Conservation (phyloP, 2,888 invertebrate species). For the Andrena fulva region DNA sequence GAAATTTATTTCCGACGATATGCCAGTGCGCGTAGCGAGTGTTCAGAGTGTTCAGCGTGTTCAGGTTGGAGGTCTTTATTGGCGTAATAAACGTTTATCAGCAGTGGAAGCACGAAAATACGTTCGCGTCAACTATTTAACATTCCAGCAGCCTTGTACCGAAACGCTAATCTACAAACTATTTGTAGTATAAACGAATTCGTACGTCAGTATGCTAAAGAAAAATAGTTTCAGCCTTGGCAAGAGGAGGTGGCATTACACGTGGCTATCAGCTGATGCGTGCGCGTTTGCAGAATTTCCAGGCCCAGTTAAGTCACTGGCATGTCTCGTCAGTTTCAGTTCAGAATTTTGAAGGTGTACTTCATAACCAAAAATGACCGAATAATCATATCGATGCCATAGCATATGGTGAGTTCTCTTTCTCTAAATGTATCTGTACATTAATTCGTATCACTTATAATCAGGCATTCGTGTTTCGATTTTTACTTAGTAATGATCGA, state of each 20-base stretch:
- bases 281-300: slow-evolving; percentile 53
- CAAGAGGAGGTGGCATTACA: slow-evolving; percentile 64
- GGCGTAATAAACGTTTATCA: neutral
- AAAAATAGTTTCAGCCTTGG: slow-evolving; percentile 22
- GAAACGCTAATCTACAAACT: slow-evolving; percentile 1
- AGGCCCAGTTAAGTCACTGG: slow-evolving; percentile 14
- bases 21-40: too few relatives aligned
- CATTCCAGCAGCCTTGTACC: neutral
- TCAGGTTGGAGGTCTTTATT: too few relatives aligned
- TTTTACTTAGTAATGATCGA: neutral
- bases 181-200: slow-evolving; percentile 10
- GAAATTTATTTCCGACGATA: too few relatives aligned
- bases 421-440: neutral
- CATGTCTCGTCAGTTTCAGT: slow-evolving; percentile 50
- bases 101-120: neutral
- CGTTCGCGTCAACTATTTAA: neutral
- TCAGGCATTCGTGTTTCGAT: neutral
- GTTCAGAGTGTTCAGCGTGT: too few relatives aligned
- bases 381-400: neutral
- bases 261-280: slow-evolving; percentile 78
- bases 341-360: slow-evolving; percentile 30
- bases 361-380: slow-evolving; percentile 20
- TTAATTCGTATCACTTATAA: neutral
- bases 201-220: slow-evolving; percentile 11
- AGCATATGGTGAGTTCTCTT: slow-evolving; percentile 40